Conservation (phyloP, 2,797 vertebrate genomes). For the Leptoclinus maculatus region DNA sequence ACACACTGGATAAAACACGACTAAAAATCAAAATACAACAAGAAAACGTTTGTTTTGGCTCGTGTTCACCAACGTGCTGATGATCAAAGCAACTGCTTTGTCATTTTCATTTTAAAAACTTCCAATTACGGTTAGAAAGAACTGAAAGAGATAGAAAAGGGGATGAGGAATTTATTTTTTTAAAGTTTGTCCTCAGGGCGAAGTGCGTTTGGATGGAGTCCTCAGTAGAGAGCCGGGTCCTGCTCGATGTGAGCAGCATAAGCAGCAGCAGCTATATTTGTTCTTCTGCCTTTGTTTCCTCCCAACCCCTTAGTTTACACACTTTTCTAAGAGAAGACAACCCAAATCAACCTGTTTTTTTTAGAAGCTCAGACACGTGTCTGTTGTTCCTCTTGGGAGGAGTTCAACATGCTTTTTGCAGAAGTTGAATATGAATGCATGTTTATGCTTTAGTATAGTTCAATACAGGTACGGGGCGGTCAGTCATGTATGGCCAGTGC, state of each 20-base stretch:
- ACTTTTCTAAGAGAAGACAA: background rate
- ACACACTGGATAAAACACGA: background rate
- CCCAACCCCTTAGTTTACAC: background rate
- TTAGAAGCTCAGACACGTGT: background rate
- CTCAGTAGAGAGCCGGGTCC: constrained; percentile 13
- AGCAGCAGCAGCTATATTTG: background rate
- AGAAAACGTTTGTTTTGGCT: background rate
- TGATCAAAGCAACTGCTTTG: background rate
- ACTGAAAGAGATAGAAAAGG: background rate
- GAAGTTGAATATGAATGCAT: background rate
- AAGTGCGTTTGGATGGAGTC: constrained; percentile 1
- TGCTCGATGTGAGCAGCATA: constrained; percentile 1
- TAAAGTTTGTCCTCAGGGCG: background rate
- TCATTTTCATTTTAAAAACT: background rate
- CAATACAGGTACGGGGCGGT: background rate
- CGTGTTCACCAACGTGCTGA: background rate
- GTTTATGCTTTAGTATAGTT: background rate
- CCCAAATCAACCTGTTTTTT: background rate
- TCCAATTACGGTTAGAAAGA: too few species aligned
- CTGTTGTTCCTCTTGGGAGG: background rate
- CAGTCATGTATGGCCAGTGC: background rate
- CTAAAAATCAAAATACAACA: background rate
- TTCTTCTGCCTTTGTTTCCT: constrained; percentile 3
- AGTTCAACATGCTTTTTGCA: background rate
- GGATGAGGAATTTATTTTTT: constrained; percentile 43